Evolutionary conservation across 2,888 invertebrate species (phyloP).

Genomic region (Agriopis leucophaearia): DNA sequence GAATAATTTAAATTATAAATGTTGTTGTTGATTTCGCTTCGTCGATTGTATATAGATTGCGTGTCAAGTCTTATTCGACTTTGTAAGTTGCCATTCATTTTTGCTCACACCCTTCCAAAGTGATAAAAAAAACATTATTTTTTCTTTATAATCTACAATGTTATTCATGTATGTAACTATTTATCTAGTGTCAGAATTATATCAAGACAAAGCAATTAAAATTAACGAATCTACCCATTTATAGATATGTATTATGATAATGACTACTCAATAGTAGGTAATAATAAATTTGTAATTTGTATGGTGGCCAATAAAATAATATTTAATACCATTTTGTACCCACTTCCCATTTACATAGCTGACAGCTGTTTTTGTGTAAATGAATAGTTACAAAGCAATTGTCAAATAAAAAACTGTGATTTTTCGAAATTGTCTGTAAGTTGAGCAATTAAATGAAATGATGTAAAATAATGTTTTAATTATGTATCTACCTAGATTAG

Average conservation of each 20-base stretch:
- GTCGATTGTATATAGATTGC: constrained; percentile 63
- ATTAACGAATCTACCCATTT: constrained; percentile 63
- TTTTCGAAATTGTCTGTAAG: constrained; percentile 86
- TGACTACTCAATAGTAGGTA: constrained; percentile 73
- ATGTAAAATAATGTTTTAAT: constrained; percentile 55
- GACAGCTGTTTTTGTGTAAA: constrained; percentile 79
- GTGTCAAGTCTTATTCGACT: constrained; percentile 55
- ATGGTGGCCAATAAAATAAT: constrained; percentile 84
- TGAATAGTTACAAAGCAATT: constrained; percentile 80
- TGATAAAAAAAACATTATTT: constrained; percentile 20
- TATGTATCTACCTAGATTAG: not conserved
- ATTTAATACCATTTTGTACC: constrained; percentile 85
- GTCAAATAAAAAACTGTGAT: constrained; percentile 86
- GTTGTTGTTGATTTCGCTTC: constrained; percentile 70
- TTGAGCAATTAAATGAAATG: constrained; percentile 86
- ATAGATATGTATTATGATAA: constrained; percentile 68
- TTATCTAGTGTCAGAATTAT: constrained; percentile 38
- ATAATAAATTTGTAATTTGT: constrained; percentile 65
- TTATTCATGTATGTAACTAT: constrained; percentile 48
- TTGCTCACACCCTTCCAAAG: constrained; percentile 55
- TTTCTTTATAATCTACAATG: constrained; percentile 26
- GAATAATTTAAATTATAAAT: constrained; percentile 67
- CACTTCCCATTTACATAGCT: constrained; percentile 82
- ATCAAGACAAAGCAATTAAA: constrained; percentile 55
- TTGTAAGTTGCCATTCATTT: constrained; percentile 63